phyloP scores from a whole-genome alignment of 2,888 invertebrate genomes.

The Stenurella melanura region DNA sequence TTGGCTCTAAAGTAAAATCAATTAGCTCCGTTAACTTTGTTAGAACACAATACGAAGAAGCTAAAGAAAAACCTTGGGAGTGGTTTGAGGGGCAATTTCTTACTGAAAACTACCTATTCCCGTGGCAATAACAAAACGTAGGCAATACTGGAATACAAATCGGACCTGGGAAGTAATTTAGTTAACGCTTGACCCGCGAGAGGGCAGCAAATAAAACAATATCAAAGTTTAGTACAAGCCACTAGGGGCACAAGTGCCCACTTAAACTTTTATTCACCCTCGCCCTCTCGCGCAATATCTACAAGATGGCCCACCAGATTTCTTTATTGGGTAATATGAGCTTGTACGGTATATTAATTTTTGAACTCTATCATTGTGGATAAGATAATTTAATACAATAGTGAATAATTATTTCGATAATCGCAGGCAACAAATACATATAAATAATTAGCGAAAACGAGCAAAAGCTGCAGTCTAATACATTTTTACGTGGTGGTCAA shows the following conservation, averaged over 20 bases:
- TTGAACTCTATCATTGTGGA: not conserved
- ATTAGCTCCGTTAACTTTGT: conserved; percentile 37
- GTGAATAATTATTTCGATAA: no score
- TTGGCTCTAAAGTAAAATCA: conserved; percentile 5
- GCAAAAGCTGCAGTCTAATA: no score
- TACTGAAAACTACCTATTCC: conserved; percentile 67
- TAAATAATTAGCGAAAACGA: no score
- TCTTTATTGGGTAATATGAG: conserved; percentile 38
- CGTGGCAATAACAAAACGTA: conserved; percentile 69
- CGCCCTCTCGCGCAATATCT: conserved; percentile 21
- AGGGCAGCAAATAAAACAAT: conserved; percentile 73
- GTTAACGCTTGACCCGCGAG: conserved; percentile 72
- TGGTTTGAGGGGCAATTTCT: conserved; percentile 61
- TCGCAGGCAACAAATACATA: no score
- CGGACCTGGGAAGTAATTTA: conserved; percentile 71
- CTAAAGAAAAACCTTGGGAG: conserved; percentile 47
- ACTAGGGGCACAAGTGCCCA: conserved; percentile 62
- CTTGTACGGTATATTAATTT: not conserved
- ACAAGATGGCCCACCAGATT: conserved; percentile 41
- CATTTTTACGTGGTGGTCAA: no score
- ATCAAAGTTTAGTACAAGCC: conserved; percentile 73
- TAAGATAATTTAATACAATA: not conserved
- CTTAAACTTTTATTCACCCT: conserved; percentile 66
- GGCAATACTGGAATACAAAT: conserved; percentile 73
- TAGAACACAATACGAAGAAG: conserved; percentile 22